Conservation (phyloP, 2,888 invertebrate species). For the Pterostichus madidus region DNA sequence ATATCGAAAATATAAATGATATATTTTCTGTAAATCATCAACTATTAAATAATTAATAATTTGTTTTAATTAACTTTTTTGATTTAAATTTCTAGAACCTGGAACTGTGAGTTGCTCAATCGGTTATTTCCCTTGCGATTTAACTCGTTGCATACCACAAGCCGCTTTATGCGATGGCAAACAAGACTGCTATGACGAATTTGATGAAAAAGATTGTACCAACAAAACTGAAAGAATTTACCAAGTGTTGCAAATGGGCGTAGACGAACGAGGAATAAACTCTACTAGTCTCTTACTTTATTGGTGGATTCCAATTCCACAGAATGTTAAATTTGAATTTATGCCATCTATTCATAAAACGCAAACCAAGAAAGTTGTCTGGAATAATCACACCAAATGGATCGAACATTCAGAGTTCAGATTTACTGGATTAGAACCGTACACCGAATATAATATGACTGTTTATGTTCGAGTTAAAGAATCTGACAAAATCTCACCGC, state of each 20-base stretch:
- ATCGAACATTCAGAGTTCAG: conserved; percentile 80
- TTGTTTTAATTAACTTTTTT: not conserved
- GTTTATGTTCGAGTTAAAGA: conserved; percentile 84
- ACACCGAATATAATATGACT: conserved; percentile 88
- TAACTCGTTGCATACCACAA: conserved; percentile 81
- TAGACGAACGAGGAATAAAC: conserved; percentile 83
- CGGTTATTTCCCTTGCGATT: conserved; percentile 81
- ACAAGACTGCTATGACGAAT: conserved; percentile 86
- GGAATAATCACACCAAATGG: conserved; percentile 82
- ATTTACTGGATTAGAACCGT: conserved; percentile 84
- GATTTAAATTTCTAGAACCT: conserved; percentile 30
- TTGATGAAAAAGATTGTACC: conserved; percentile 85
- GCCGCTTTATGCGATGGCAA: conserved; percentile 83
- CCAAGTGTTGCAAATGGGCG: conserved; percentile 81
- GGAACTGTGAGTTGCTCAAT: conserved; percentile 75
- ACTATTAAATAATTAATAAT: no score
- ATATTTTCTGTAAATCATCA: no score
- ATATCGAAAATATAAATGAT: not conserved
- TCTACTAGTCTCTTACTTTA: conserved; percentile 82
- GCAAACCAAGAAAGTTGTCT: conserved; percentile 77
- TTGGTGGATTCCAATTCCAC: conserved; percentile 80
- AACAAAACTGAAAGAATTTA: conserved; percentile 76
- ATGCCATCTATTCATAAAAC: conserved; percentile 84
- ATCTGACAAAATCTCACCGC: conserved; percentile 80
- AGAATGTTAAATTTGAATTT: conserved; percentile 80